Base-by-base conservation (phyloP, 2,113 vertebrate genomes). In the Lates calcarifer region DNA sequence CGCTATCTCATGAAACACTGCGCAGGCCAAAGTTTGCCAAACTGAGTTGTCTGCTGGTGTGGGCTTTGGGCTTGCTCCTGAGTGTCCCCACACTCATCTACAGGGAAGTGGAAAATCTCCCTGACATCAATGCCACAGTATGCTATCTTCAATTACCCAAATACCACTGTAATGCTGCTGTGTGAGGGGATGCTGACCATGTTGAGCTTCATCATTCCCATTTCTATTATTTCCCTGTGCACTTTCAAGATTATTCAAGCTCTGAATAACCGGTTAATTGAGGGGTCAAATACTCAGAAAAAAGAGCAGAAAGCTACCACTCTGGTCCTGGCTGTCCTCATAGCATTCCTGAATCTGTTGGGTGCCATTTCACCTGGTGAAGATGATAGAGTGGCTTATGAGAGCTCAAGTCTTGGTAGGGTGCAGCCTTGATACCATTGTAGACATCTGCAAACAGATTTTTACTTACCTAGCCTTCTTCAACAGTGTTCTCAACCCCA, bases 401-500 rank as follows among this genome's bases (percentile, higher is more conserved):
- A 83, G 71, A 10, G 57, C 94, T 0, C 0, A 11, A 0, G 3
- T 94, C 9, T 43, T 96, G 12, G 1, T 11, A 0, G 79, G 87
- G 2, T 99, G 98, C 81, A 1, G 67, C 70, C 86, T 96, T 0
- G 11, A n/a, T 28, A 39, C 67, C 0, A 24, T 64, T 1, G 17
- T 97, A 0, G 95, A 96, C 0, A 18, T 97, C 51, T 71, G 95
- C 81, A 96, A 95, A 10, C 96, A 99, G 87, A 74, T 99, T 35
- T 91, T 94, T 53, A 85, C 77, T 0, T 98, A 95, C 77, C 77
- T 96, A 14, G 96, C 94, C 76, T 97, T 96, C 22, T 97, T 96
- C 92, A 99, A 99, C 93, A 99, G 98, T 83, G 96, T 96, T 69
- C 93, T 99, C 65, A 99, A 99, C 90, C 98, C 98, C 0, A 70